phyloP scores from a whole-genome alignment of 1,140 invertebrate genomes.

The Piezodorus guildinii region DNA sequence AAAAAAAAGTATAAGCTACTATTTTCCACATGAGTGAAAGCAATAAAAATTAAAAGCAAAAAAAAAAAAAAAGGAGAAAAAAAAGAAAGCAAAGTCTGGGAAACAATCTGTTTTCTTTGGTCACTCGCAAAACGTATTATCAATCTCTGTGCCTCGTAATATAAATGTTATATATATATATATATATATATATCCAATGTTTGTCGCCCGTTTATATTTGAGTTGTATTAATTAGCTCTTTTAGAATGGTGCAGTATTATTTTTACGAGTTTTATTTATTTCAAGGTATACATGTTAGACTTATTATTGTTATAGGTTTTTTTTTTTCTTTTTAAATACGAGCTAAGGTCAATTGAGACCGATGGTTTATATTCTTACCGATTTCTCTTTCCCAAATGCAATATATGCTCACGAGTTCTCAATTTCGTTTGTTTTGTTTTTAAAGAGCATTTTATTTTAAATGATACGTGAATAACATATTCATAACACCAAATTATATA shows the following conservation, averaged over 20 bases:
- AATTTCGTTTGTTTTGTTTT: too few species aligned
- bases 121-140: background rate
- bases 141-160: slow-evolving; percentile 4
- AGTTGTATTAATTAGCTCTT: slow-evolving; percentile 2
- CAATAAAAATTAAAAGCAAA: background rate
- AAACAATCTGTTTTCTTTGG: background rate
- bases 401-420: too few species aligned
- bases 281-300: too few species aligned
- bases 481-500: slow-evolving; percentile 4
- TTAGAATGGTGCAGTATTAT: slow-evolving; percentile 13
- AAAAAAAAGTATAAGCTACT: too few species aligned
- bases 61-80: background rate
- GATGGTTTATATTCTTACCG: background rate
- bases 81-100: background rate
- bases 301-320: too few species aligned
- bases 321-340: background rate
- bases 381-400: too few species aligned
- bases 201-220: too few species aligned
- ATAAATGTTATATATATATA: too few species aligned
- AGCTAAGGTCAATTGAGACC: background rate
- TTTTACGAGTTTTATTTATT: background rate
- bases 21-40: background rate
- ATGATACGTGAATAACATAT: background rate
- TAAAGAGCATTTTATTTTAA: too few species aligned
- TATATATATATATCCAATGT: too few species aligned